Percentiles rank a stretch among this genome's conserved stretches.
Evolutionary conservation across 2,113 vertebrate species (phyloP).

Genomic region (Leucopternis melanops): DNA sequence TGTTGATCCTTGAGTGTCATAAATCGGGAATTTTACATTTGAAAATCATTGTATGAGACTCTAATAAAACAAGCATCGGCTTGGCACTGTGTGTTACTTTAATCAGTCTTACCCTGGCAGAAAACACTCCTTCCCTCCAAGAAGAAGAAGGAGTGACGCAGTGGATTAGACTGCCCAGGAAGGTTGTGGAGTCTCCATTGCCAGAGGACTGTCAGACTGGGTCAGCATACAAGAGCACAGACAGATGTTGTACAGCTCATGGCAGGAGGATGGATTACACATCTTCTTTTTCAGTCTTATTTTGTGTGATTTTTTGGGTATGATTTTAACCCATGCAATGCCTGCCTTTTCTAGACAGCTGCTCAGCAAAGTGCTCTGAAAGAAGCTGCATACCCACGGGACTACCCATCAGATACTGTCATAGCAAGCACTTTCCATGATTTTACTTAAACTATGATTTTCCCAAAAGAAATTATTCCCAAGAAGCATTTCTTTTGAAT

Average conservation of each 20-base stretch:
- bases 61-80: too few species aligned
- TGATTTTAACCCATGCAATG: background rate
- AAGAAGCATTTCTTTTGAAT: background rate
- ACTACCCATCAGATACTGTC: background rate
- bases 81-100: too few species aligned
- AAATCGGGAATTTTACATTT: too few species aligned
- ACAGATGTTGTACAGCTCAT: background rate
- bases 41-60: too few species aligned
- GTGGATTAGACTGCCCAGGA: background rate
- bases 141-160: too few species aligned
- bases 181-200: background rate
- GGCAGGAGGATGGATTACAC: background rate
- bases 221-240: background rate
- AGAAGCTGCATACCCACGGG: background rate
- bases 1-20: too few species aligned
- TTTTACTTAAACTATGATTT: background rate
- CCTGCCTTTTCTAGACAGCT: background rate
- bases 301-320: background rate
- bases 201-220: background rate
- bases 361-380: background rate
- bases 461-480: background rate
- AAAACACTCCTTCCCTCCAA: too few species aligned
- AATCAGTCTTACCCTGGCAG: too few species aligned
- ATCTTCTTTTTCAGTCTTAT: background rate
- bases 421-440: background rate